Evolutionary conservation across 2,888 invertebrate species (phyloP), one percentile per base, ranked within the genome.

Genomic region (Cacoxenus indagator): DNA sequence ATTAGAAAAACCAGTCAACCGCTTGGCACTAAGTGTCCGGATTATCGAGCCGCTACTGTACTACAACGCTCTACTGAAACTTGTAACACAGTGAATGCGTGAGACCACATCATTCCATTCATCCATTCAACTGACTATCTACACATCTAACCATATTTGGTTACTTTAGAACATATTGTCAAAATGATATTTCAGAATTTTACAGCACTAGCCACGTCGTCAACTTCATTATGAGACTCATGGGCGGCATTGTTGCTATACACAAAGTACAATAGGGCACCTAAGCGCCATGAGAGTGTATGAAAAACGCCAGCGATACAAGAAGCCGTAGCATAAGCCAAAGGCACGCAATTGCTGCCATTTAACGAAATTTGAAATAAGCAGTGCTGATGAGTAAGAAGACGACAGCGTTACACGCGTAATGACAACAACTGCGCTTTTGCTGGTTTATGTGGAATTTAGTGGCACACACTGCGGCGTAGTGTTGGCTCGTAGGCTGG

Each of bases 181-280:
- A n/a, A n/a, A n/a, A n/a, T n/a, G n/a, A n/a, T n/a, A n/a, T n/a
- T n/a, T n/a, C n/a, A n/a, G n/a, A n/a, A n/a, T n/a, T n/a, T n/a
- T n/a, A n/a, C n/a, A n/a, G n/a, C n/a, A n/a, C n/a, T 43, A 43
- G 45, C 45, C 11, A 2, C 11, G 45, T 14, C 45, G n/a, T 14
- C 5, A 43, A 43, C 11, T 37, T 37, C 37, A 37, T 37, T 37
- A 37, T 37, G 37, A 37, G 8, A n/a, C n/a, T n/a, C n/a, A n/a
- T n/a, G n/a, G 27, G 19, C 24, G 9, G 31, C n/a, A 14, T 37
- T 37, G 37, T 14, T 8, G 37, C 14, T 8, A 6, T 24, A 55
- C 55, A 55, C 11, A 14, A 43, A 62, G 2, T 59, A 26, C 31
- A 59, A 62, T 62, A 62, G 62, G 37, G 37, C 37, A 37, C 37